These are phyloP conservation scores for Cyprinodon variegatus DNA, from an alignment of 2,113 vertebrate genomes.

Conservation along the genomic window DNA sequence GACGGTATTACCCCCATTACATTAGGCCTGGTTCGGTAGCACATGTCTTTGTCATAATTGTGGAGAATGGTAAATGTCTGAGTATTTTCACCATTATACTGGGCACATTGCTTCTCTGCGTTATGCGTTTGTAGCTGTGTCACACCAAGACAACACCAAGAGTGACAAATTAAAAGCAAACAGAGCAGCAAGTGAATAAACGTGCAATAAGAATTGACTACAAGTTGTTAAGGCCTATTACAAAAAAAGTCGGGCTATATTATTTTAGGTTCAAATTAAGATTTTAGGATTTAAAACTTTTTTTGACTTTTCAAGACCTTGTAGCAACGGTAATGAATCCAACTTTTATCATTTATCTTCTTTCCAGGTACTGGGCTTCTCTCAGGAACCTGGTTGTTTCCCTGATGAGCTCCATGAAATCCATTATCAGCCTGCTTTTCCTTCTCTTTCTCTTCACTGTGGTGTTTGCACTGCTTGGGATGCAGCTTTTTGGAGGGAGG, in stretches of 20 bases:
- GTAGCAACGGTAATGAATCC: not conserved
- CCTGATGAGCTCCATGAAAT: conserved; percentile 87
- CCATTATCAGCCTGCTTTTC: conserved; percentile 84
- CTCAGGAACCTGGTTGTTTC: conserved; percentile 84
- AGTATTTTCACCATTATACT: no score
- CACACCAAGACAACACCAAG: no score
- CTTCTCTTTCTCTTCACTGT: conserved; percentile 84
- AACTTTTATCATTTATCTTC: not conserved
- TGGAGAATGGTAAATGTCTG: no score
- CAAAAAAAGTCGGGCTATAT: no score
- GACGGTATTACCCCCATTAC: not conserved
- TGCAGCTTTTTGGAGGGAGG: conserved; percentile 85
- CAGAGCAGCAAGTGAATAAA: no score
- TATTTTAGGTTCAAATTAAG: not conserved
- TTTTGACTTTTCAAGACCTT: not conserved
- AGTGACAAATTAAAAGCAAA: no score
- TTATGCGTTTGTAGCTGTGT: no score
- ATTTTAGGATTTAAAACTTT: not conserved
- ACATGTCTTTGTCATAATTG: no score
- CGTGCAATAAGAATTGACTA: no score
- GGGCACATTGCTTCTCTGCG: no score
- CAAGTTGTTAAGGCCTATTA: no score
- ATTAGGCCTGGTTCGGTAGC: not conserved
- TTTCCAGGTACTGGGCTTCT: conserved; percentile 81
- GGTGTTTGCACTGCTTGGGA: conserved; percentile 82